Base-by-base conservation (phyloP, 2,113 vertebrate genomes). In the Trichomycterus rosablanca region DNA sequence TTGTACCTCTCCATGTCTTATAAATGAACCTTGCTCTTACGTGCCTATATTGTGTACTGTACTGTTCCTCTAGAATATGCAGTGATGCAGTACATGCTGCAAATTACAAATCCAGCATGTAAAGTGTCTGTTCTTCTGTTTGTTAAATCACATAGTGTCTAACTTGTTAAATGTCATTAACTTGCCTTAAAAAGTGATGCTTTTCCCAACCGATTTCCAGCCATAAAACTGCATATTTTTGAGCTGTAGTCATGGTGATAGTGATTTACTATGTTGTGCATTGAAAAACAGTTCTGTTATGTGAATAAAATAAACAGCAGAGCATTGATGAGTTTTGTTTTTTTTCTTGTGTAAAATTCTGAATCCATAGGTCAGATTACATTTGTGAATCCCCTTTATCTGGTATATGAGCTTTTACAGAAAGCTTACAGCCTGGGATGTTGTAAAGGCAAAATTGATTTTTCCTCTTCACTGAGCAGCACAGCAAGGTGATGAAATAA, bases 241-340 rank as follows among this genome's bases (percentile, higher is more conserved):
- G n/a, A n/a, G n/a, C n/a, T n/a, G n/a, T n/a, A n/a, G n/a, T n/a
- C n/a, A n/a, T 89, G 88, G 83, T 70, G 88, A 85, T 89, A 87
- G 81, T 89, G 89, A 87, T n/a, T 91, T 82, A 83, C 90, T 90
- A 84, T 89, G 82, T 89, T 90, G 87, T 92, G 89, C 83, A 87
- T 88, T 89, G 74, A 82, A 87, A 90, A 80, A 80, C 82, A 84
- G 81, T 89, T 7, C 7, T 30, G 87, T 92, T 93, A 93, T 90
- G 89, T 86, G 86, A 96, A 93, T 95, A 94, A 93, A 94, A 86
- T 11, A 78, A 83, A 30, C 88, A n/a, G 89, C 87, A 92, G 88
- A 92, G 80, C n/a, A n/a, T n/a, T n/a, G n/a, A n/a, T n/a, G n/a
- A n/a, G n/a, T n/a, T n/a, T n/a, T n/a, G n/a, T n/a, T n/a, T n/a